Evolutionary conservation across 2,113 vertebrate genomes (phyloP), one percentile per base, ranked within the genome.

Genomic region (Ceyx cyanopectus): DNA sequence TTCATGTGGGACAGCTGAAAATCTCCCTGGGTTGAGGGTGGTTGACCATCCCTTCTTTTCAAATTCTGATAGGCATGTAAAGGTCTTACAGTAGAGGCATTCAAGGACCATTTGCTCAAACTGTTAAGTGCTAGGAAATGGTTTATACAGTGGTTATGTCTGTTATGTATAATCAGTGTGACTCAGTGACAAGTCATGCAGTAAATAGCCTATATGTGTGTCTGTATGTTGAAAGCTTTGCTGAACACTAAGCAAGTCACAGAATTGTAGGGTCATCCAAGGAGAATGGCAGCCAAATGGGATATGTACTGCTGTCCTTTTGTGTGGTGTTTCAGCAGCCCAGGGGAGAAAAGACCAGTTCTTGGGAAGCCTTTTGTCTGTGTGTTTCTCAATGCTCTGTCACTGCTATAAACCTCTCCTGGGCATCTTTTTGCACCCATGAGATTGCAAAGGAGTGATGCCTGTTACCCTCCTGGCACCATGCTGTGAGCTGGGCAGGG

Each of bases 121-220:
- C 20, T 40, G 8, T 62, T 86, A 7, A 3, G 51, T 53, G 5
- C 10, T n/a, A 45, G 54, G 40, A 84, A 46, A 67, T 14, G 2
- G 11, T 80, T 81, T 78, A 10, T 12, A 0, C 21, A 2, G 12
- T 1, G 1, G 2, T 80, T 65, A 1, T 29, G 16, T 19, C 14
- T 58, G 12, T 70, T 65, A 9, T 21, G 5, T 50, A 12, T 29
- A 41, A 22, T 23, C 4, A 3, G 4, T 7, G 32, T 48, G n/a
- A 48, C 43, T 72, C 17, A 27, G 43, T 50, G 66, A 10, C 34
- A 68, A 46, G 37, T 75, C 48, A 26, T 24, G 12, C 56, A 77
- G 22, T 70, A 58, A 63, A 46, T 81, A 85, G n/a, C 6, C 32
- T 69, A 5, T 37, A 17, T 58, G 12, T 16, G 9, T 41, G 37